A percentile compares a stretch with the other conserved stretches of the same genome.
phyloP scores from a whole-genome alignment of 2,113 vertebrate species.

The Climacteris rufus region DNA sequence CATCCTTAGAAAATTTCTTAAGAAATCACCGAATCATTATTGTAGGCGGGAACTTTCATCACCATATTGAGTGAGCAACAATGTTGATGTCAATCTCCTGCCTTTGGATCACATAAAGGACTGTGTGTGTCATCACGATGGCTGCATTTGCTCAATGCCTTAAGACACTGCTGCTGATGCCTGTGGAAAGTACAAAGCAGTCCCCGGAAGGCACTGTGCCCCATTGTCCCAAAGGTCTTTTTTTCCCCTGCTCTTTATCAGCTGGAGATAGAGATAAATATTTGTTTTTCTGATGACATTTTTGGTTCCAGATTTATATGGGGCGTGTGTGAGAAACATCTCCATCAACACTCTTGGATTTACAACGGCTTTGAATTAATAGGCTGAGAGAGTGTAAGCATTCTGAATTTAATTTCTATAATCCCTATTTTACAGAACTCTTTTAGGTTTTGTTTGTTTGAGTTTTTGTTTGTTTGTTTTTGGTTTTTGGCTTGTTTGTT shows the following conservation, averaged over 20 bases:
- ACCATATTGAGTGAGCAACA: background rate
- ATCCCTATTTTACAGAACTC: background rate
- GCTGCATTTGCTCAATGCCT: background rate
- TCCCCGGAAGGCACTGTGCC: background rate
- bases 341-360: background rate
- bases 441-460: background rate
- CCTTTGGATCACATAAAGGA: background rate
- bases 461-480: background rate
- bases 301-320: conserved; percentile 5
- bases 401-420: background rate
- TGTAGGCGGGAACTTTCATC: background rate
- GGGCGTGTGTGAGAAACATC: background rate
- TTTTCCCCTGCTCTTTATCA: background rate
- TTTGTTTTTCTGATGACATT: background rate
- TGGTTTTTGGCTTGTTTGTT: background rate
- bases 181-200: background rate
- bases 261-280: background rate
- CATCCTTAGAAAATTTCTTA: background rate
- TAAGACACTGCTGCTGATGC: background rate
- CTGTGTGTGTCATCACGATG: background rate
- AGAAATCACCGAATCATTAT: background rate
- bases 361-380: background rate
- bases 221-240: background rate
- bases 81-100: background rate
- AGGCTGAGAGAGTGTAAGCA: background rate